A percentile compares a stretch with the other conserved stretches of the same genome.
These are phyloP conservation scores for Druon quercuslanigerum DNA, from an alignment of 1,140 invertebrate genomes.

Conservation along the genomic window DNA sequence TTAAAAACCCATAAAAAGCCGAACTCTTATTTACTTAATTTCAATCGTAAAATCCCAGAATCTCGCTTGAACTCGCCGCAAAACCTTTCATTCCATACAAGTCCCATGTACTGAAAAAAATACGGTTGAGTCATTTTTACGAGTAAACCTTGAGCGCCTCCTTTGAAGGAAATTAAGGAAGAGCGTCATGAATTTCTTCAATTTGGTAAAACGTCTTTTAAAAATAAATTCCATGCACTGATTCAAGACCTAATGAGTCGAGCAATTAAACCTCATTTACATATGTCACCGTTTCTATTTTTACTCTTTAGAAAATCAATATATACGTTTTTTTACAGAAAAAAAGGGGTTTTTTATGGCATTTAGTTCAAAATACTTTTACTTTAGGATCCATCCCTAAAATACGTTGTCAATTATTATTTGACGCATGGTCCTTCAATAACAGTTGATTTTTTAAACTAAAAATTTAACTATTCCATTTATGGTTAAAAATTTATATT, in stretches of 20 bases:
- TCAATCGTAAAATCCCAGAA: conserved; percentile 3
- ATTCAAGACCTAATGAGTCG: not conserved
- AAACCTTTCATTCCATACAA: conserved; percentile 26
- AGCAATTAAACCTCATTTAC: not conserved
- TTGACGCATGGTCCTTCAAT: too few species aligned
- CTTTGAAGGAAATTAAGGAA: conserved; percentile 31
- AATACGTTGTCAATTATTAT: too few species aligned
- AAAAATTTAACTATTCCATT: too few species aligned
- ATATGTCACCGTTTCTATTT: not conserved
- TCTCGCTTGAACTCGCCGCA: conserved; percentile 3
- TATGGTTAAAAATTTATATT: too few species aligned
- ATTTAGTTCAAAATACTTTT: too few species aligned
- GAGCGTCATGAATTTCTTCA: conserved; percentile 28
- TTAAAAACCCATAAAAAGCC: not conserved
- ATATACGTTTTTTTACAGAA: not conserved
- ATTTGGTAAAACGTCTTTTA: conserved; percentile 28
- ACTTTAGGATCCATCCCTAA: too few species aligned
- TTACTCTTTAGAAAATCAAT: not conserved
- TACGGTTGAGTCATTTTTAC: conserved; percentile 27
- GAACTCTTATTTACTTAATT: conserved; percentile 20
- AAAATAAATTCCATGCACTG: conserved; percentile 15
- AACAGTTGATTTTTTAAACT: too few species aligned
- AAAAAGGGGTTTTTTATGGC: too few species aligned
- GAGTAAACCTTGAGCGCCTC: conserved; percentile 25
- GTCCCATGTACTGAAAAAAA: conserved; percentile 12